A percentile compares a stretch with the other conserved stretches of the same genome.
Evolutionary conservation across 2,888 invertebrate genomes (phyloP).

Genomic region (Eristalis arbustorum): DNA sequence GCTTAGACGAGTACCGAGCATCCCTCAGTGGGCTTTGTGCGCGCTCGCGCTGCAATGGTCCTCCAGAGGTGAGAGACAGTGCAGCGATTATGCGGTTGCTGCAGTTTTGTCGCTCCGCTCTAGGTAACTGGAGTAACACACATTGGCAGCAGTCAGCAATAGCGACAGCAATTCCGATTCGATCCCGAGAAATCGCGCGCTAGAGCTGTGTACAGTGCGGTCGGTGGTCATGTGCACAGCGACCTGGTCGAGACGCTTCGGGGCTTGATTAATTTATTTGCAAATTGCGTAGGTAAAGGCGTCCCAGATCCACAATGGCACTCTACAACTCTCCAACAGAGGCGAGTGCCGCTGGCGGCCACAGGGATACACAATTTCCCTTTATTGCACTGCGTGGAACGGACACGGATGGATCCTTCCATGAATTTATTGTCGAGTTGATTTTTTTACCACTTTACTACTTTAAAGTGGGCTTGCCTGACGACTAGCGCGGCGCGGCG

Average conservation of each 20-base stretch:
- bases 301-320: slow-evolving; percentile 38
- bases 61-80: slow-evolving; percentile 6
- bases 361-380: slow-evolving; percentile 26
- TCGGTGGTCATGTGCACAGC: slow-evolving; percentile 17
- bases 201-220: not conserved
- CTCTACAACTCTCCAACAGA: slow-evolving; percentile 16
- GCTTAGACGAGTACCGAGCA: slow-evolving; percentile 29
- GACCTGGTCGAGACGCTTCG: slow-evolving; percentile 24
- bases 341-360: slow-evolving; percentile 25
- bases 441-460: slow-evolving; percentile 40
- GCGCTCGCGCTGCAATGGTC: slow-evolving; percentile 12
- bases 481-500: slow-evolving; percentile 7
- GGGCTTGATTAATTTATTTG: slow-evolving; percentile 69
- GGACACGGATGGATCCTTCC: slow-evolving; percentile 52
- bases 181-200: not conserved
- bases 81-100: slow-evolving; percentile 37
- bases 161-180: slow-evolving; percentile 31
- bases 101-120: slow-evolving; percentile 44
- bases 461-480: slow-evolving; percentile 55
- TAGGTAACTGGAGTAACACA: slow-evolving; percentile 66
- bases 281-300: slow-evolving; percentile 67
- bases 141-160: slow-evolving; percentile 35
- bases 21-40: slow-evolving; percentile 31
- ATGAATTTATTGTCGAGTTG: slow-evolving; percentile 36
- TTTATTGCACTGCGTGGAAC: slow-evolving; percentile 35